These are phyloP conservation scores for Elgonia sp. DNA, from an alignment of 2,888 invertebrate genomes.

Conservation along the genomic window DNA sequence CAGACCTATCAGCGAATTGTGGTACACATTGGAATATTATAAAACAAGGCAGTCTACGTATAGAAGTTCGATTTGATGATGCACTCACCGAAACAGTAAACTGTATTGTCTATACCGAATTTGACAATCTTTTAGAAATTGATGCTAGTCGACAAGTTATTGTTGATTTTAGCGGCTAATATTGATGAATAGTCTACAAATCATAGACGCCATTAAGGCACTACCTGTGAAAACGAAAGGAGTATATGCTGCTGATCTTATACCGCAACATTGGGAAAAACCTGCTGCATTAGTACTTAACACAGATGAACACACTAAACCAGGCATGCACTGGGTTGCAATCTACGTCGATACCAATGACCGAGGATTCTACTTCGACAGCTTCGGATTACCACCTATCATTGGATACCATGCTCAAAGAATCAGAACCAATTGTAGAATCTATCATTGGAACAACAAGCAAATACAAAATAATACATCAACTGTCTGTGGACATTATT, in stretches of 20 bases:
- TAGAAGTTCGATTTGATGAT: constrained; percentile 76
- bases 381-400: not conserved
- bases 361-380: constrained; percentile 1
- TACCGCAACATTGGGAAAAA: not conserved
- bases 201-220: not conserved
- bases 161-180: constrained; percentile 8
- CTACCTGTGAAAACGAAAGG: not conserved
- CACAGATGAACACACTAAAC: no score
- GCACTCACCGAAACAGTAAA: not conserved
- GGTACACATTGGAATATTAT: constrained; percentile 73
- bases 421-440: no score
- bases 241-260: constrained; percentile 4
- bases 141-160: constrained; percentile 65
- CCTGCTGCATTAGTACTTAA: not conserved
- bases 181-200: constrained; percentile 20
- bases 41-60: constrained; percentile 75
- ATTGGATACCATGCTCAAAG: not conserved
- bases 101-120: not conserved
- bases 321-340: no score
- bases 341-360: not conserved
- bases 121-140: constrained; percentile 79
- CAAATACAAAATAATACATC: no score
- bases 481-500: no score
- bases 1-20: constrained; percentile 78
- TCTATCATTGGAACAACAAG: no score